Evolutionary conservation across 2,888 invertebrate genomes (phyloP).

Genomic region (Ophion obscuratus): DNA sequence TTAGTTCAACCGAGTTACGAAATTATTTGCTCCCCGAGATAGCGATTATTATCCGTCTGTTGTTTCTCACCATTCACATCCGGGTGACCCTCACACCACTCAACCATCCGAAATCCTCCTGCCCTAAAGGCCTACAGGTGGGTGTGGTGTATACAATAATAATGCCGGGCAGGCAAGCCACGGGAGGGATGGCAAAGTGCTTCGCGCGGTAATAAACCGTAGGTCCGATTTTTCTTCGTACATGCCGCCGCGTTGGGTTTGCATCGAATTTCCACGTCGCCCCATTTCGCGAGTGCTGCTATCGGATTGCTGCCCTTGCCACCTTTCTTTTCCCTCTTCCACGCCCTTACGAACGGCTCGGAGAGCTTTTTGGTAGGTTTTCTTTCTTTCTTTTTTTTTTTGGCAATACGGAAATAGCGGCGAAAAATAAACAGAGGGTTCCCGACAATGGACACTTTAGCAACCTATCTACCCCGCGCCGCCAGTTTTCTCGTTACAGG

Average conservation of each 20-base stretch:
- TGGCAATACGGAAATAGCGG: not conserved
- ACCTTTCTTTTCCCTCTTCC: not conserved
- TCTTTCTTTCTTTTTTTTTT: not conserved
- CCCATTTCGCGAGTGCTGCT: not conserved
- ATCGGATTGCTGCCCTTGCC: not conserved
- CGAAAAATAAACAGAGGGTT: too few species aligned
- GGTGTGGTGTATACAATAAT: not conserved
- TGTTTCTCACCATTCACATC: not conserved
- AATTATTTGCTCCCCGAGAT: not conserved
- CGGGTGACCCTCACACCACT: not conserved
- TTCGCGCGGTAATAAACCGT: not conserved
- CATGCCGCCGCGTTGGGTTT: not conserved
- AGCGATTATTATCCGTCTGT: not conserved
- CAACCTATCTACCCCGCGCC: too few species aligned
- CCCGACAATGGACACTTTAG: too few species aligned
- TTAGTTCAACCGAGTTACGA: not conserved
- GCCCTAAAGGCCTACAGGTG: not conserved
- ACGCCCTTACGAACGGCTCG: not conserved
- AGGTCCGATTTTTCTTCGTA: not conserved
- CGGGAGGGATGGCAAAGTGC: not conserved
- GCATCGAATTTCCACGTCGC: constrained; percentile 2
- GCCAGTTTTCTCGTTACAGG: too few species aligned
- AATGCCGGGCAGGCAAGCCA: not conserved
- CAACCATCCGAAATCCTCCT: not conserved
- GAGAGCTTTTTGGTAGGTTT: not conserved